Percentiles rank a stretch among this genome's conserved stretches.
Evolutionary conservation across 2,888 invertebrate genomes (phyloP).

Genomic region (Oeneis ivallda): DNA sequence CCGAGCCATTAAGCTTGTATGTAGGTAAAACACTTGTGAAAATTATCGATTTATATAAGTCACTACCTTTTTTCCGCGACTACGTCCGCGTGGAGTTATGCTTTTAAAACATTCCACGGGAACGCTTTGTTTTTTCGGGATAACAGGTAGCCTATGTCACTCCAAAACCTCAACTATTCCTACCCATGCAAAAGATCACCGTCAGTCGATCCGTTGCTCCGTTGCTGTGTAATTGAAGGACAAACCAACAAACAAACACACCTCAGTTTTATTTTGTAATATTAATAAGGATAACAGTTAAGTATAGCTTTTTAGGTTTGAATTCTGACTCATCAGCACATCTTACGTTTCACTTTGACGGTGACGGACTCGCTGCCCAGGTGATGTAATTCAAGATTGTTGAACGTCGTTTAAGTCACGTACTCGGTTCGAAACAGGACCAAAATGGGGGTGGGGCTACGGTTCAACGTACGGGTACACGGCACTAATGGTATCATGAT

Average conservation of each 20-base stretch:
- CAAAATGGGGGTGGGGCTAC: conserved; percentile 54
- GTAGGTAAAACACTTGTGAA: neutral
- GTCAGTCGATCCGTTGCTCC: too few relatives aligned
- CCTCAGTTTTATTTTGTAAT: too few relatives aligned
- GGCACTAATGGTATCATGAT: conserved; percentile 69
- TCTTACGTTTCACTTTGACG: conserved; percentile 6
- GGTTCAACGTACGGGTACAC: conserved; percentile 59
- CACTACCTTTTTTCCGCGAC: neutral
- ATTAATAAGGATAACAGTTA: neutral
- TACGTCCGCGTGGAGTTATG: neutral
- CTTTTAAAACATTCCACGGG: neutral
- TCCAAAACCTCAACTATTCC: too few relatives aligned
- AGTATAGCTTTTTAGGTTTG: neutral
- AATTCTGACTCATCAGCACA: conserved; percentile 10
- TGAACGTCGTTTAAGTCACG: conserved; percentile 66
- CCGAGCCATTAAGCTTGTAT: neutral
- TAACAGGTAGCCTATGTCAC: too few relatives aligned
- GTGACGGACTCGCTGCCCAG: conserved; percentile 37
- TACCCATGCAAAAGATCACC: too few relatives aligned
- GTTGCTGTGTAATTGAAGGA: neutral
- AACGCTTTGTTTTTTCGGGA: too few relatives aligned
- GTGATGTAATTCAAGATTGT: conserved; percentile 53
- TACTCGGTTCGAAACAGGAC: conserved; percentile 49
- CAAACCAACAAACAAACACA: too few relatives aligned
- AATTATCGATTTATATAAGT: neutral